Conservation (phyloP, 2,113 vertebrate species). For the Eclectus roratus region DNA sequence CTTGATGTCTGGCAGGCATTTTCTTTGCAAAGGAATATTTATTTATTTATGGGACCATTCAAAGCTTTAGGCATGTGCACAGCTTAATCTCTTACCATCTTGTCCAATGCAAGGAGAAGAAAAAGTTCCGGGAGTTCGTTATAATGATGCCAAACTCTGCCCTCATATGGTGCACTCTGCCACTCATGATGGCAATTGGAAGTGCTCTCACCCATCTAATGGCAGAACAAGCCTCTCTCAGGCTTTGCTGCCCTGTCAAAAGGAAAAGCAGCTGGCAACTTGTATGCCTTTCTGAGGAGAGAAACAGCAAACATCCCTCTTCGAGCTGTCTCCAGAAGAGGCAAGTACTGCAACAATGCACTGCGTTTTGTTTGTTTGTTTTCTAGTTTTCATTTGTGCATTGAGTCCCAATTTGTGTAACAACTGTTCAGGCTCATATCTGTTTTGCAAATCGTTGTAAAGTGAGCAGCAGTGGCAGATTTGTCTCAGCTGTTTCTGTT, state of each 20-base stretch:
- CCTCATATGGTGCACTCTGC: background rate
- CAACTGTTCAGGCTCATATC: constrained; percentile 26
- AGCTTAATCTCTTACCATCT: background rate
- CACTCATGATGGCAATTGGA: background rate
- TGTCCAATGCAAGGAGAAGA: background rate
- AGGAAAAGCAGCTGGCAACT: background rate
- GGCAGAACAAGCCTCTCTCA: background rate
- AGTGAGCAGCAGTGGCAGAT: constrained; percentile 43
- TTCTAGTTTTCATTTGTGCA: background rate
- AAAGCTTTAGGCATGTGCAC: background rate
- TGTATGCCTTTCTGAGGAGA: background rate
- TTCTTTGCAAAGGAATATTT: background rate
- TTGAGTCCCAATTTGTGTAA: constrained; percentile 16
- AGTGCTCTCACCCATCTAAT: fast-evolving
- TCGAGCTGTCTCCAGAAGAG: background rate
- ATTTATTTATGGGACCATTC: background rate
- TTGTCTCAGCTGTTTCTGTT: constrained; percentile 17
- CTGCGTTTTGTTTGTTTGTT: background rate
- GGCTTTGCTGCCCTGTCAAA: background rate
- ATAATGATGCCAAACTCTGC: background rate
- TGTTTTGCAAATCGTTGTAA: constrained; percentile 15
- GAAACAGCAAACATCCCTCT: background rate
- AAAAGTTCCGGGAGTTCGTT: background rate
- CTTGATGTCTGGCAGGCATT: background rate
- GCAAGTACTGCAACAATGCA: background rate